Base-by-base conservation (phyloP, 2,797 vertebrate genomes). In the Megalops cyprinoides region DNA sequence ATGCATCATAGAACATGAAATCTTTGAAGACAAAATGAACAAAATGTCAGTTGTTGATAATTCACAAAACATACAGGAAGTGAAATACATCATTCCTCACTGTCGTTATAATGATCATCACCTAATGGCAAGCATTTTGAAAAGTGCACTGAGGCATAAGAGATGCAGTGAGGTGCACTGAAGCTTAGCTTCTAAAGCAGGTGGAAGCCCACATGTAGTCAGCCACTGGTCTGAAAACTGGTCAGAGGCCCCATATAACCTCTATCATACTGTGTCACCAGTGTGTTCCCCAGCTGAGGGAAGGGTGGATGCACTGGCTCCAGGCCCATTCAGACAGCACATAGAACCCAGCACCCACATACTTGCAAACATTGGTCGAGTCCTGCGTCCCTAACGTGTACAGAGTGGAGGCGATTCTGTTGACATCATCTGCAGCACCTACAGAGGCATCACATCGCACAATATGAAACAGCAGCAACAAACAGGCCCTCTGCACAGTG, bases 301-400 rank as follows among this genome's bases (percentile, higher is more conserved):
- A 62, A 1, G 73, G 69, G 76, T 12, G n/a, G n/a, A n/a, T 71
- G 34, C 37, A 25, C 37, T n/a, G 23, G 18, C 49, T 65, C 44
- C 31, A 53, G 56, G 76, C 37, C 9, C 34, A 53, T 82, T 28
- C 25, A 76, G 18, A 69, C 56, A 84, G 44, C 74, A 44, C 8
- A 31, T 25, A 14, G 9, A 28, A 62, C 12, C 56, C 31, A 78
- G 25, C 14, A 12, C 42, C 12, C 6, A 73, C 93, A 31, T 93
- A 95, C 95, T 98, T 99, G 98, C 98, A 99, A 91, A 99, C 94
- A 85, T 99, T 97, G 77, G 97, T 98, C 84, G 97, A 97, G 91
- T 99, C 98, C 91, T 98, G 98, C 0, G 98, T 99, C 90, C 98
- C 98, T 92, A 99, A 92, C 9, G 95, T 90, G 92, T 99, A 98